Conservation (phyloP, 2,113 vertebrate genomes). For the Pollachius pollachius region DNA sequence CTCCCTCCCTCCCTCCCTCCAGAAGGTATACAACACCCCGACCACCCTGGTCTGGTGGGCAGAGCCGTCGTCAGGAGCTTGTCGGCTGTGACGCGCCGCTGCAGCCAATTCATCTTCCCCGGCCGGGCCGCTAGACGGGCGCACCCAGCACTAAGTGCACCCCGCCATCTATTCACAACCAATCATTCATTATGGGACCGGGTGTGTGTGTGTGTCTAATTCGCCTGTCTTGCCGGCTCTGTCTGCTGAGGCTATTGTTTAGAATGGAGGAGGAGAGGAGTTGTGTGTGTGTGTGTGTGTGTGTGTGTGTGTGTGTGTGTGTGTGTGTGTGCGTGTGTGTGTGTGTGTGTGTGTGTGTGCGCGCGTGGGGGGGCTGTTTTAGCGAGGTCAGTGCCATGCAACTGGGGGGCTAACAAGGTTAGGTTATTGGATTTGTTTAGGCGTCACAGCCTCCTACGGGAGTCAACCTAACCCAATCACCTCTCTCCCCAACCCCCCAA, state of each 20-base stretch:
- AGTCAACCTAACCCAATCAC: slow-evolving; percentile 32
- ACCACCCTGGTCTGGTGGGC: background rate
- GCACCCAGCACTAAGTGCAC: slow-evolving; percentile 61
- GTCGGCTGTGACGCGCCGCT: slow-evolving; percentile 43
- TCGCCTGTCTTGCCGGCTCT: slow-evolving; percentile 41
- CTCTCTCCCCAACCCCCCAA: slow-evolving; percentile 28
- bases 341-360: background rate
- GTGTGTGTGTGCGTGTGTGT: background rate
- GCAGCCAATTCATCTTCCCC: slow-evolving; percentile 63
- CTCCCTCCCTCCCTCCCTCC: too few species aligned
- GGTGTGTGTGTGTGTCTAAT: slow-evolving; percentile 45
- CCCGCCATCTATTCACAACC: slow-evolving; percentile 67
- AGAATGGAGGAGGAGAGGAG: slow-evolving; percentile 33
- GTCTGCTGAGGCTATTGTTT: slow-evolving; percentile 61
- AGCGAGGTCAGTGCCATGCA: slow-evolving; percentile 47
- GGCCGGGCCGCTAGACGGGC: slow-evolving; percentile 30
- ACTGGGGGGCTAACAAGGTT: slow-evolving; percentile 66
- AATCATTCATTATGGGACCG: slow-evolving; percentile 57
- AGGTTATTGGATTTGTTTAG: slow-evolving; percentile 72
- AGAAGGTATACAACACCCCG: background rate
- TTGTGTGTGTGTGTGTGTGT: background rate
- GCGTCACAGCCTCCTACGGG: slow-evolving; percentile 64
- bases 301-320: background rate
- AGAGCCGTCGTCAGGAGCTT: slow-evolving; percentile 26
- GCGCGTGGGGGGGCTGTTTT: background rate